Evolutionary conservation across 2,888 invertebrate species (phyloP).

Genomic region (Acrobasis repandana): DNA sequence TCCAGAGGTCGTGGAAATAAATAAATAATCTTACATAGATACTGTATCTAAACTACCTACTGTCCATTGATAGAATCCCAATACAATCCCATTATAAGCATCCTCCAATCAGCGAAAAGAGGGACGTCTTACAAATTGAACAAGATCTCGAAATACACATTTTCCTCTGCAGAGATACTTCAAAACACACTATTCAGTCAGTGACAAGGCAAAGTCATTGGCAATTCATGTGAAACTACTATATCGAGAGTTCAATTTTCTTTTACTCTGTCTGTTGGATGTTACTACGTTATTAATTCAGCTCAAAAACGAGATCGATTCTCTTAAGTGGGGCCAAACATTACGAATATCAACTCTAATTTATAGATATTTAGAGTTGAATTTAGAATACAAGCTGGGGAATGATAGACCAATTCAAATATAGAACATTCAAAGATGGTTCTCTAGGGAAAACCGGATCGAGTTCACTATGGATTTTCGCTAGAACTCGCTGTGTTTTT

Average conservation of each 20-base stretch:
- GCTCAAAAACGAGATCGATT: constrained; percentile 72
- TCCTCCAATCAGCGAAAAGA: constrained; percentile 52
- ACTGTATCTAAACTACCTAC: not conserved
- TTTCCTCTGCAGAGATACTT: constrained; percentile 66
- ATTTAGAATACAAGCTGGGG: constrained; percentile 35
- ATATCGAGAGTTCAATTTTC: constrained; percentile 40
- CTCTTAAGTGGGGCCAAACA: constrained; percentile 56
- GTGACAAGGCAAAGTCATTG: constrained; percentile 39
- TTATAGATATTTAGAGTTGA: constrained; percentile 23
- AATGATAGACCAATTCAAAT: constrained; percentile 76
- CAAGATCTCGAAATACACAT: constrained; percentile 58
- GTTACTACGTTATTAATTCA: constrained; percentile 46
- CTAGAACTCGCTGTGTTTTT: constrained; percentile 27
- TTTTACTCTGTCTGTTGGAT: constrained; percentile 31
- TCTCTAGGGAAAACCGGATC: constrained; percentile 77
- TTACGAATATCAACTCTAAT: constrained; percentile 39
- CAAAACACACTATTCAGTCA: constrained; percentile 53
- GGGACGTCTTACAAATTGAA: constrained; percentile 50
- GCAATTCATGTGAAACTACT: not conserved
- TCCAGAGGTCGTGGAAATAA: too few species aligned
- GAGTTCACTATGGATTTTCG: constrained; percentile 45
- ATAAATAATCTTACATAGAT: too few species aligned
- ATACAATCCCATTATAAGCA: not conserved
- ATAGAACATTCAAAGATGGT: constrained; percentile 78
- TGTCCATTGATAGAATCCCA: not conserved